Base-by-base conservation (phyloP, 2,113 vertebrate species). In the Pipra filicauda region DNA sequence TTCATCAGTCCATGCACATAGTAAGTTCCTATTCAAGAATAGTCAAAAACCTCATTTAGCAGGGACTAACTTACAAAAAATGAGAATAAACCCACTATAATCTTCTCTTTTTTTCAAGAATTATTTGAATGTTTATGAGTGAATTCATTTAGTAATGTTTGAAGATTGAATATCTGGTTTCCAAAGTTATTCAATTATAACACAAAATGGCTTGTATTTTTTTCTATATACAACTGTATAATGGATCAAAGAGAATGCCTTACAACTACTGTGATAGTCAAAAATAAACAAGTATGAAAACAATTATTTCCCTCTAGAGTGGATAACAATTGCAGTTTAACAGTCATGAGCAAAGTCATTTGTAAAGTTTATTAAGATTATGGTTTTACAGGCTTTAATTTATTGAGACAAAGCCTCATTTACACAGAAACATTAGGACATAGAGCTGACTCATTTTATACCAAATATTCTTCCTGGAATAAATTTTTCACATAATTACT, bases 311-410 rank as follows among this genome's bases (percentile, higher is more conserved):
- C 55, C 95, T 74, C 89, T 78, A 62, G 82, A 96, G 90, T 83
- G 82, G 89, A 64, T 73, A 94, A 93, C 33, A 39, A 41, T 95
- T 94, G 28, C 82, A 94, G 51, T 91, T 90, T 93, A 95, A 55
- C 64, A 92, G 77, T 95, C 84, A 72, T 65, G 75, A 85, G 52
- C 33, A 93, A 94, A 93, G 90, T 81, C 93, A 95, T 96, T 94
- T 96, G 59, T 93, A 82, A 92, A 88, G 79, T 93, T 95, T 95
- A 96, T 96, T 97, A 89, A 91, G 84, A 95, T 88, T 91, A 94
- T 81, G 85, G 79, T 44, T 90, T 94, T 84, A 79, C 72, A 90
- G 96, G 15, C 85, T 93, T 87, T 94, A 96, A 94, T 95, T 94
- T 94, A 90, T 80, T 81, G 88, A 95, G 85, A 92, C 83, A 96